Evolutionary conservation across 2,797 vertebrate species (phyloP).

Genomic region (Anabas testudineus): DNA sequence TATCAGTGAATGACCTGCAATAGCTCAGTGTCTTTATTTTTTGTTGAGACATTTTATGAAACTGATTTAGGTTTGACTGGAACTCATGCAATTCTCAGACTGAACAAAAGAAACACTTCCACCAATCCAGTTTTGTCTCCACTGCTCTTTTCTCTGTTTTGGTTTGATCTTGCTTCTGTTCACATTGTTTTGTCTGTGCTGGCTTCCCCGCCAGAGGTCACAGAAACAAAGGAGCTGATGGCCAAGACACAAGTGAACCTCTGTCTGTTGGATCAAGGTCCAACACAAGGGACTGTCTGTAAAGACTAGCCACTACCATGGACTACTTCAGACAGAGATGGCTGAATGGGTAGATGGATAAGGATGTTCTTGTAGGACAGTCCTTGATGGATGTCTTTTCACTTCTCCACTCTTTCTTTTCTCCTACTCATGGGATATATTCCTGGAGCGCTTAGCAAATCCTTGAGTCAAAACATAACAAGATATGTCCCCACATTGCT

Average conservation of each 20-base stretch:
- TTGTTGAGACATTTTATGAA: background rate
- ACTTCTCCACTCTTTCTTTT: conserved; percentile 45
- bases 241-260: conserved; percentile 65
- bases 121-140: background rate
- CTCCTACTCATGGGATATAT: conserved; percentile 6
- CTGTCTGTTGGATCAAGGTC: conserved; percentile 54
- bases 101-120: conserved; percentile 5
- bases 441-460: background rate
- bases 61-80: background rate
- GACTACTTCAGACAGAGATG: conserved; percentile 60
- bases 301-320: conserved; percentile 57
- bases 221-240: conserved; percentile 64
- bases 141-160: conserved; percentile 45
- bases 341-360: conserved; percentile 31
- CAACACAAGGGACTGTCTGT: conserved; percentile 63
- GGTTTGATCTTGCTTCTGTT: conserved; percentile 51
- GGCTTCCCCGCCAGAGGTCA: conserved; percentile 66
- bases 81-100: conserved; percentile 11
- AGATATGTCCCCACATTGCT: conserved; percentile 43
- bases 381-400: conserved; percentile 29
- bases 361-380: conserved; percentile 23
- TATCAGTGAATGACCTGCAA: no score
- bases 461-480: conserved; percentile 46
- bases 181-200: conserved; percentile 74
- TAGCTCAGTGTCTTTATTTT: background rate